phyloP scores from a whole-genome alignment of 2,888 invertebrate genomes.

The Bhutanitis thaidina region DNA sequence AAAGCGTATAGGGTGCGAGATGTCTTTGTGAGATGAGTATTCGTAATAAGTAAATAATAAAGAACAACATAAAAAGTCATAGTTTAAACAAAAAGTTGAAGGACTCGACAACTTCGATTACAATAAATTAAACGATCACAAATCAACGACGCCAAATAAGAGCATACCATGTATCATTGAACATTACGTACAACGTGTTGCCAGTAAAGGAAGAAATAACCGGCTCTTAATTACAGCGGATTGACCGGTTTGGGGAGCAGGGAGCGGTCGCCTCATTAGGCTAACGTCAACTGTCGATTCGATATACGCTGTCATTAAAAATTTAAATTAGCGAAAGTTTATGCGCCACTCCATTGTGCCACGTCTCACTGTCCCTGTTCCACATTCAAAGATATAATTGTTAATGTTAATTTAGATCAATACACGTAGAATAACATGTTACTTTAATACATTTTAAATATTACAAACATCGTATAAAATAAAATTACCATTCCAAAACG shows the following conservation, averaged over 20 bases:
- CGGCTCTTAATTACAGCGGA: conserved; percentile 13
- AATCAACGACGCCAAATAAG: conserved; percentile 12
- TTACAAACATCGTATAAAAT: background rate
- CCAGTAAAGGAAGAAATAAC: conserved; percentile 8
- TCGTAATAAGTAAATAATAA: too few species aligned
- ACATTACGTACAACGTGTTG: conserved; percentile 2
- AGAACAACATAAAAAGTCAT: background rate
- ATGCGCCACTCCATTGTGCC: conserved; percentile 26
- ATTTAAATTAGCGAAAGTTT: conserved; percentile 39
- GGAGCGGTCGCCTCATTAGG: conserved; percentile 31
- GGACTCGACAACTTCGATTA: background rate
- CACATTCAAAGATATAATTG: conserved; percentile 12
- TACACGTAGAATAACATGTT: background rate
- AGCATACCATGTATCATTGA: too few species aligned
- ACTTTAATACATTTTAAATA: background rate
- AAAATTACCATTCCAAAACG: conserved; percentile 8
- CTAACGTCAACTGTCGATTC: conserved; percentile 27
- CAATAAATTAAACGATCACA: conserved; percentile 9
- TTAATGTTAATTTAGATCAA: conserved; percentile 14
- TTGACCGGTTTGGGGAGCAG: conserved; percentile 7
- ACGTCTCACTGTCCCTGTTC: conserved; percentile 27
- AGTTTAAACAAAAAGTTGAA: conserved; percentile 1
- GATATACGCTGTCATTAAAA: conserved; percentile 28
- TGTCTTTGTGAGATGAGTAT: too few species aligned
- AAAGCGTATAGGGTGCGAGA: too few species aligned